Conservation (phyloP, 2,113 vertebrate genomes). For the Globicephala melas region DNA sequence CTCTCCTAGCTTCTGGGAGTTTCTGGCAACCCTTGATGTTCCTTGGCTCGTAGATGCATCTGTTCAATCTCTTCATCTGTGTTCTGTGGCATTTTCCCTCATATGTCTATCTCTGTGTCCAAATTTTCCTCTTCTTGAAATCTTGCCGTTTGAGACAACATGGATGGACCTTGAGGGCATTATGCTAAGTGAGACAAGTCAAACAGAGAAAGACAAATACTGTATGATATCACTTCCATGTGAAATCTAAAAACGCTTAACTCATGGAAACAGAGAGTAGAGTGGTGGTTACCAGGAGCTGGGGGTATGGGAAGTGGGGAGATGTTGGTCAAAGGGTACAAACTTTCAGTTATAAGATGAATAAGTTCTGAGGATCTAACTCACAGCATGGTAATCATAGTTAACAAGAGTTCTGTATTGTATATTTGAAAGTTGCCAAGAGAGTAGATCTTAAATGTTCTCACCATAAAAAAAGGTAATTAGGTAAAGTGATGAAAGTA, state of each 20-base stretch:
- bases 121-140: background rate
- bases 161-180: background rate
- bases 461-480: background rate
- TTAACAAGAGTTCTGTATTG: background rate
- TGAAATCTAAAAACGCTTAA: background rate
- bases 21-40: background rate
- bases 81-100: background rate
- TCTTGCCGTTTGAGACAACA: background rate
- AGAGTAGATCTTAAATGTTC: background rate
- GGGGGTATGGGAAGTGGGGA: background rate
- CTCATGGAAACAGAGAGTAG: background rate
- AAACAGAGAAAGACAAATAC: background rate
- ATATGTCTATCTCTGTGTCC: background rate
- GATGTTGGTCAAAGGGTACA: background rate
- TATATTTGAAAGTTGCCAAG: background rate
- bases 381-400: background rate
- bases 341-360: background rate
- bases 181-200: background rate
- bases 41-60: background rate
- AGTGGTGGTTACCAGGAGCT: background rate
- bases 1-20: background rate
- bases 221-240: background rate
- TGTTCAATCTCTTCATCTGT: background rate
- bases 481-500: background rate
- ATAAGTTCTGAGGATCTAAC: background rate